Base-by-base conservation (phyloP, 2,888 invertebrate species). In the Axea sp. region DNA sequence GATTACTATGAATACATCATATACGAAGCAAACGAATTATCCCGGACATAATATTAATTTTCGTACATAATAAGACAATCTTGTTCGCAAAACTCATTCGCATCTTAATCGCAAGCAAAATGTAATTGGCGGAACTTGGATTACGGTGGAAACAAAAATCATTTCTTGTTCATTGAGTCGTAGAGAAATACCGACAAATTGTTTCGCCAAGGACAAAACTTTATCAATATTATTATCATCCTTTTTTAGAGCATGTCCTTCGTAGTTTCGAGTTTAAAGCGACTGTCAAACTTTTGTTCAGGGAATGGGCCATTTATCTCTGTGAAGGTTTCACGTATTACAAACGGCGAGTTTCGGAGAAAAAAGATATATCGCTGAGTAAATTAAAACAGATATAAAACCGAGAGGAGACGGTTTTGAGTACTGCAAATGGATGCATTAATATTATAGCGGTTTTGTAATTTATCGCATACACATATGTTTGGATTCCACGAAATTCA, bases 251-350 rank as follows among this genome's bases (percentile, higher is more conserved):
- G 4, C 28, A 6, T 19, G 4, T 9, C 14, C 19, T 17, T 15
- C 28, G 11, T 6, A 8, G 43, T 47, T 43, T 19, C 31, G 33
- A 64, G 49, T 59, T 51, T 60, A 51, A 64, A 69, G 35, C 37
- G 57, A 43, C 59, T 65, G 74, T 69, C 69, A 69, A 74, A 74
- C 74, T 74, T 74, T 72, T 60, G 59, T 64, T 41, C 59, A 5
- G 2, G 17, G 17, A 51, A 55, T 41, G 24, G 55, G 53, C 57
- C 53, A 73, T 72, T 68, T 51, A 59, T 72, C 55, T 65, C 41
- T 19, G 33, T 31, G 3, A 59, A 62, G 55, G 53, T 71, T 53
- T 65, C 59, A 69, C 57, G 59, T 60, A 49, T 65, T 65, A 53
- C 65, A 73, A 60, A 26, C 60, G 19, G 9, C 22, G 22, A 60